Conservation (phyloP, 2,888 invertebrate genomes). For the Lypha dubia region DNA sequence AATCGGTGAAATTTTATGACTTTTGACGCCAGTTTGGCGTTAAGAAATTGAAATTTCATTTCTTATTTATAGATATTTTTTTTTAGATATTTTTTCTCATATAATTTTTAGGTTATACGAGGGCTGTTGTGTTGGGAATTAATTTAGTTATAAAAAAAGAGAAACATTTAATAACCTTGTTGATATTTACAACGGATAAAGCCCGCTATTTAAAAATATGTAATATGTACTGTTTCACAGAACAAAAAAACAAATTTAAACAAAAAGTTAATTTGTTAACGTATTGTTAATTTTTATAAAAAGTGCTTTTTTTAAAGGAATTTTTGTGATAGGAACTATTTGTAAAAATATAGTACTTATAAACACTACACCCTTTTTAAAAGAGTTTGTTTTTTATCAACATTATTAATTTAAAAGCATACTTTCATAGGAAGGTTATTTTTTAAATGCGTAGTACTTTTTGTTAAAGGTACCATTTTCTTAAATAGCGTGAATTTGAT, state of each 20-base stretch:
- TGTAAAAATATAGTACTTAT: neutral
- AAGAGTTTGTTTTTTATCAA: neutral
- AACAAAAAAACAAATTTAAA: too few species aligned
- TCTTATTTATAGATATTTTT: conserved; percentile 13
- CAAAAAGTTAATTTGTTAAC: neutral
- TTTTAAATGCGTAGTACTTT: too few species aligned
- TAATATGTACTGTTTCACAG: too few species aligned
- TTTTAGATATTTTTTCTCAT: neutral
- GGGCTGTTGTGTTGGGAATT: neutral
- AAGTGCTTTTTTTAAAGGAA: neutral
- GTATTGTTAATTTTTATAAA: neutral
- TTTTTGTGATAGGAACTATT: neutral
- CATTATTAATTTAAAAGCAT: too few species aligned
- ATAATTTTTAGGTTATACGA: neutral
- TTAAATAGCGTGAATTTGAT: too few species aligned
- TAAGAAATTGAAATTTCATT: conserved; percentile 67
- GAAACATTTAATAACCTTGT: too few species aligned
- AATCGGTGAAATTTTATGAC: conserved; percentile 52
- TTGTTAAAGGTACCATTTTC: too few species aligned
- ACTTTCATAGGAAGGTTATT: too few species aligned
- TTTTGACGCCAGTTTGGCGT: conserved; percentile 67
- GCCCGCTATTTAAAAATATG: too few species aligned
- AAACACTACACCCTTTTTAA: too few species aligned
- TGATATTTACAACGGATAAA: too few species aligned
- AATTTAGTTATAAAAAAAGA: too few species aligned